Evolutionary conservation across 2,113 vertebrate genomes (phyloP).

Genomic region (Anser cygnoides): DNA sequence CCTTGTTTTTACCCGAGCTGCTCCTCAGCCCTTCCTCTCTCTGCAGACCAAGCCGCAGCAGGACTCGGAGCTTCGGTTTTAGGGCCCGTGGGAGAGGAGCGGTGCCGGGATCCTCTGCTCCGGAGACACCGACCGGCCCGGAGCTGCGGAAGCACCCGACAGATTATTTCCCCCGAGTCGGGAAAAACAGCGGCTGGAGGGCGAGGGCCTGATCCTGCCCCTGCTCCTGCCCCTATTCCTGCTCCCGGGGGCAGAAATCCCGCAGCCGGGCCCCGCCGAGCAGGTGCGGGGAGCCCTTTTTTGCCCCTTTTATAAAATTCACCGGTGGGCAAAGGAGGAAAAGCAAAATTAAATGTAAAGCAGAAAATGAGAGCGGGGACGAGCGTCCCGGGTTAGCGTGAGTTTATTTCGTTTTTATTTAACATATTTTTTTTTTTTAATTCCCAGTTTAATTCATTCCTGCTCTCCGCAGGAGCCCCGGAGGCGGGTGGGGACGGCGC

Average conservation of each 20-base stretch:
- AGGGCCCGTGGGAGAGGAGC: background rate
- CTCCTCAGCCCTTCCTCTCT: background rate
- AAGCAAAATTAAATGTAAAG: background rate
- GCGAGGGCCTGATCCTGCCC: background rate
- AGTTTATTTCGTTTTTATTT: background rate
- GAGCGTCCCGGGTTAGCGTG: fast-evolving
- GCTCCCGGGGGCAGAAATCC: too few species aligned
- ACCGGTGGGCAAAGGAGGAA: background rate
- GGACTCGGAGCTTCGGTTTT: background rate
- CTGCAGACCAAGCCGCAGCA: background rate
- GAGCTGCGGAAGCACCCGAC: background rate
- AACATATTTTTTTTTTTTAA: background rate
- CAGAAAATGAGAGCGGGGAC: background rate
- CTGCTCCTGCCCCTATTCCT: too few species aligned
- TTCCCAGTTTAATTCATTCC: background rate
- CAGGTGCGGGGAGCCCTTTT: too few species aligned
- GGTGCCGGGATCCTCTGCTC: background rate
- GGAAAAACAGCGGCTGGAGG: fast-evolving
- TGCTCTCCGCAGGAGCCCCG: background rate
- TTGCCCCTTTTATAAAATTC: background rate
- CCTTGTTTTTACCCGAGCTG: background rate
- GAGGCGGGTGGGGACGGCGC: background rate
- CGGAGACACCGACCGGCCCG: background rate
- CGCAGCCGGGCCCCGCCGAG: too few species aligned
- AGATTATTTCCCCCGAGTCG: fast-evolving